phyloP scores from a whole-genome alignment of 2,113 vertebrate genomes.

The Oncorhynchus mykiss region DNA sequence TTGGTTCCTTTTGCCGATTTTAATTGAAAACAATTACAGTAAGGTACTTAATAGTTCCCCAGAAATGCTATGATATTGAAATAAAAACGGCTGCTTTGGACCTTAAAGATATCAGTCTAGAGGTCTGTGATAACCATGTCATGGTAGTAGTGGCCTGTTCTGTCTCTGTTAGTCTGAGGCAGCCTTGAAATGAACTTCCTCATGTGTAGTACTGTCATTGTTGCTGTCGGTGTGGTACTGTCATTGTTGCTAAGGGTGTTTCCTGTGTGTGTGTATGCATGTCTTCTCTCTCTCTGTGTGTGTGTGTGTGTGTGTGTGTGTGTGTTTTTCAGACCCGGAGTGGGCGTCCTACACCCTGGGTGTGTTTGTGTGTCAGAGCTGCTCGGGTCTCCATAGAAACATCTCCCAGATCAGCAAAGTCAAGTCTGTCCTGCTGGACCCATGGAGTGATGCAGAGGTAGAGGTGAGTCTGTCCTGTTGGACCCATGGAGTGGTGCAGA shows the following conservation, averaged over 20 bases:
- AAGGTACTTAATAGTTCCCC: too few relatives aligned
- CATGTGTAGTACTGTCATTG: not conserved
- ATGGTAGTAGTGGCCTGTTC: not conserved
- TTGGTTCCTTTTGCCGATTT: too few relatives aligned
- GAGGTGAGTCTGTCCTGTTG: conserved; percentile 66
- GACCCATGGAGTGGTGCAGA: too few relatives aligned
- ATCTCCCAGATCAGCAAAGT: conserved; percentile 82
- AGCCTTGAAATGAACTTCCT: not conserved
- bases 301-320: conserved; percentile 17
- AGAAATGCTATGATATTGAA: too few relatives aligned
- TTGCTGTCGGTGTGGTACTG: not conserved
- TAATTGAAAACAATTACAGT: too few relatives aligned
- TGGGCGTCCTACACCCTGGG: conserved; percentile 88
- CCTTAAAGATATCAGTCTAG: too few relatives aligned
- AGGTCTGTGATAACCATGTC: too few relatives aligned
- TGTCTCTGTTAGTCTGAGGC: not conserved
- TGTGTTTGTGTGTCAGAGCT: conserved; percentile 82
- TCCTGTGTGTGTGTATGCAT: not conserved
- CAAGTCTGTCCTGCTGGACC: conserved; percentile 80
- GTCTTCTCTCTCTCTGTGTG: not conserved
- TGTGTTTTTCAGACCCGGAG: conserved; percentile 72
- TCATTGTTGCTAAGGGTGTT: not conserved
- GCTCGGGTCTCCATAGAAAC: conserved; percentile 83
- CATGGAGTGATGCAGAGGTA: conserved; percentile 79
- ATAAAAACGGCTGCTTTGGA: too few relatives aligned